These are phyloP conservation scores for Dusona sp. DNA, from an alignment of 2,888 invertebrate species.

Conservation along the genomic window DNA sequence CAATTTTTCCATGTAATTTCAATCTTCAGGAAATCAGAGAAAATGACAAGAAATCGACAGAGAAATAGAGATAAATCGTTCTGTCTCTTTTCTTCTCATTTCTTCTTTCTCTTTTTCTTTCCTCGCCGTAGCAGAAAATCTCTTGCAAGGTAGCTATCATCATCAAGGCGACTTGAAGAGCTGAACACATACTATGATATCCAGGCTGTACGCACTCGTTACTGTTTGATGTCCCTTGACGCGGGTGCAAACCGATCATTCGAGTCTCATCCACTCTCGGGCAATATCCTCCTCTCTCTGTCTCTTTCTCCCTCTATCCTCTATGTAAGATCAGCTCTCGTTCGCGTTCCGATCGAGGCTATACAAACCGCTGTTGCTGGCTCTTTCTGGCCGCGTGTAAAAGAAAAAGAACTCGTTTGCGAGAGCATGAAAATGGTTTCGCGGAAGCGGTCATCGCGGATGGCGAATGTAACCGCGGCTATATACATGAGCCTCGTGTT, in stretches of 20 bases:
- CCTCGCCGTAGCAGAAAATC: slow-evolving; percentile 15
- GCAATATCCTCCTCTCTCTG: slow-evolving; percentile 60
- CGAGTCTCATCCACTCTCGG: slow-evolving; percentile 51
- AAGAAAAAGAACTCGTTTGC: slow-evolving; percentile 69
- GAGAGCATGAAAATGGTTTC: slow-evolving; percentile 79
- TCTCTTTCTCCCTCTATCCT: slow-evolving; percentile 10
- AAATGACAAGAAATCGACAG: background rate
- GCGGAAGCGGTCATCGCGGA: slow-evolving; percentile 72
- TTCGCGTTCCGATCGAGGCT: slow-evolving; percentile 64
- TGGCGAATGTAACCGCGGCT: slow-evolving; percentile 50
- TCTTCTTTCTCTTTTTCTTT: slow-evolving; percentile 1
- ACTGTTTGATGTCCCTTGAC: slow-evolving; percentile 59
- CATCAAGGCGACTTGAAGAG: slow-evolving; percentile 36
- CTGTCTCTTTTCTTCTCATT: background rate
- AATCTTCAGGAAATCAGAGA: background rate
- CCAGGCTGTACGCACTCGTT: slow-evolving; percentile 68
- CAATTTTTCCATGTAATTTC: slow-evolving; percentile 55
- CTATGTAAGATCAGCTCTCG: slow-evolving; percentile 47
- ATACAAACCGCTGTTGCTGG: slow-evolving; percentile 29
- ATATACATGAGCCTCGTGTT: slow-evolving; percentile 28
- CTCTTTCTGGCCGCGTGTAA: slow-evolving; percentile 40
- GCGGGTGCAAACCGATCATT: slow-evolving; percentile 72
- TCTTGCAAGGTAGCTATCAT: slow-evolving; percentile 48
- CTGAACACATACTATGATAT: slow-evolving; percentile 73
- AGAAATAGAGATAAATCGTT: background rate